Percentiles rank a stretch among this genome's conserved stretches.
Evolutionary conservation across 1,140 invertebrate genomes (phyloP).

Genomic region (Carposina sasakii): DNA sequence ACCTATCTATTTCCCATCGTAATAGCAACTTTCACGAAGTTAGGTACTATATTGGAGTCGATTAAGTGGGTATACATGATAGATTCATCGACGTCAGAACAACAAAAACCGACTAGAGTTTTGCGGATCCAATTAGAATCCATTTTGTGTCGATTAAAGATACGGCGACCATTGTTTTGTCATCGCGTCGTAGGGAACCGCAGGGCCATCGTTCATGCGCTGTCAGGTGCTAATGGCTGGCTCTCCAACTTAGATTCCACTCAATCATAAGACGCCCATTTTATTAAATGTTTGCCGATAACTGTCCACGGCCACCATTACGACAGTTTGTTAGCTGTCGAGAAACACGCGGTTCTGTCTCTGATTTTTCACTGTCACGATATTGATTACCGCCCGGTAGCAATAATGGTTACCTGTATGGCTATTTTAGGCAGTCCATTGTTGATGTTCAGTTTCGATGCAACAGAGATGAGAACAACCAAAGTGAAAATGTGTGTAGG

Average conservation of each 20-base stretch:
- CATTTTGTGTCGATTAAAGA: slow-evolving; percentile 64
- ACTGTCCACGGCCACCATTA: slow-evolving; percentile 34
- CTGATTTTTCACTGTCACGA: slow-evolving; percentile 18
- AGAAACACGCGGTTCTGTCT: slow-evolving; percentile 28
- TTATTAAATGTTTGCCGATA: slow-evolving; percentile 53
- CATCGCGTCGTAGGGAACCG: neutral
- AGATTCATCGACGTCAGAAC: too few species aligned
- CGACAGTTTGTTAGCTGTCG: slow-evolving; percentile 43
- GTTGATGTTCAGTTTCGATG: too few species aligned
- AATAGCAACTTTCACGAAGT: too few species aligned
- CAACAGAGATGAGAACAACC: too few species aligned
- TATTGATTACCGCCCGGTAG: slow-evolving; percentile 13
- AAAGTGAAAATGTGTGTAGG: too few species aligned
- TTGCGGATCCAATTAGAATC: slow-evolving; percentile 65
- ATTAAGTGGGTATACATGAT: too few species aligned
- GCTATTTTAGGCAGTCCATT: too few species aligned
- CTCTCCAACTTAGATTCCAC: slow-evolving; percentile 37
- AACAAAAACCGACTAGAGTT: slow-evolving; percentile 24
- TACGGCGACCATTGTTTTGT: slow-evolving; percentile 60
- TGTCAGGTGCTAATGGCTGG: slow-evolving; percentile 59
- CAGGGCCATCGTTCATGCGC: slow-evolving; percentile 53
- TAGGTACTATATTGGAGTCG: too few species aligned
- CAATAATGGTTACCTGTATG: too few species aligned
- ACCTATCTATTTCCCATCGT: too few species aligned
- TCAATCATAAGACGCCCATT: slow-evolving; percentile 52